These are phyloP conservation scores for Spizaetus ornatus DNA, from an alignment of 2,113 vertebrate species.

Conservation along the genomic window DNA sequence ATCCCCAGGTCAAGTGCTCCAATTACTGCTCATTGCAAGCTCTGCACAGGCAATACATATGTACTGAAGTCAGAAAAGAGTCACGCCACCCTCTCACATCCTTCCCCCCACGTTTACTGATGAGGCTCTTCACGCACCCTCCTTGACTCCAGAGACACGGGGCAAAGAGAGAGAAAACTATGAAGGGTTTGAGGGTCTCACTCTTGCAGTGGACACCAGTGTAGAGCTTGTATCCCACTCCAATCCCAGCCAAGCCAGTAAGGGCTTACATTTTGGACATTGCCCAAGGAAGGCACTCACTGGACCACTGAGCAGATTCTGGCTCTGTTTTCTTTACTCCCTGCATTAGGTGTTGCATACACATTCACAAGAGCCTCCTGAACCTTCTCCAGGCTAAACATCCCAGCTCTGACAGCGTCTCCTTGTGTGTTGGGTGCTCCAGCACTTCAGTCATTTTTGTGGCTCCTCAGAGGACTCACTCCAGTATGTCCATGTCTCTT, in stretches of 20 bases:
- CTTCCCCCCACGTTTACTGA: neutral
- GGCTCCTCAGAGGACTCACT: neutral
- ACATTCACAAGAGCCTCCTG: neutral
- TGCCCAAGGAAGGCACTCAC: neutral
- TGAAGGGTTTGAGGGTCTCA: neutral
- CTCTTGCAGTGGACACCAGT: neutral
- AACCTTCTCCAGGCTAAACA: neutral
- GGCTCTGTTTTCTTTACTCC: neutral
- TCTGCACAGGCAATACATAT: accelerated
- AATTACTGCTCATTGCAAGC: neutral
- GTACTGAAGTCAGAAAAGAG: neutral
- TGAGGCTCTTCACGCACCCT: neutral
- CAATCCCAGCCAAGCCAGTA: neutral
- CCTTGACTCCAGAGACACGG: neutral
- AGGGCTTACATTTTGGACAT: neutral
- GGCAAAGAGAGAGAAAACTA: neutral
- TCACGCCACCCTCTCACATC: neutral
- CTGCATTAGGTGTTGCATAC: neutral
- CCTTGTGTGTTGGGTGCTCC: neutral
- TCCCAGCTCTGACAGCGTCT: neutral
- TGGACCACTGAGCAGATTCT: neutral
- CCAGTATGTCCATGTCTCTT: neutral
- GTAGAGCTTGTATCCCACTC: neutral
- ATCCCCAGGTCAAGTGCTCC: neutral
- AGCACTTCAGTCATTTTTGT: neutral